Evolutionary conservation across 2,888 invertebrate species (phyloP), one percentile per base, ranked within the genome.

Genomic region (Phorcus lineatus): DNA sequence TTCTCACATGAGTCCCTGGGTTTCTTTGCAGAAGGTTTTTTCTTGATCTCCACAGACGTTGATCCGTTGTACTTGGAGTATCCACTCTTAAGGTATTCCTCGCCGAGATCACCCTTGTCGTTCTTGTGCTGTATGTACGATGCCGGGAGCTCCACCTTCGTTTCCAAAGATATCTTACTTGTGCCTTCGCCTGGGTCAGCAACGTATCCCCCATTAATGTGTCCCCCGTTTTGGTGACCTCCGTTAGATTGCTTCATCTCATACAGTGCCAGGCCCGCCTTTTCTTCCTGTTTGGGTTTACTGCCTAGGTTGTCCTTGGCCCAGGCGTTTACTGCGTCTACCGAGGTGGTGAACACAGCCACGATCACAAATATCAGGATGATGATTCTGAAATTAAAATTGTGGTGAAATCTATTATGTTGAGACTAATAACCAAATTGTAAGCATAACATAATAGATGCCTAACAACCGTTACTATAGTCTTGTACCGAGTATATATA

Each of bases 81-180:
- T 36, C 36, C n/a, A 9, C 36, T 36, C 28, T 70, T 70, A 17
- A 31, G 16, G 31, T 76, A 76, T 13, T 24, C 76, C 16, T 54
- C 31, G 28, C 36, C 76, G 31, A 55, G 76, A 2, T 54, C 53
- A 0, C 76, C 76, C 19, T 76, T 76, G 55, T 76, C 76, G 55
- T 76, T 28, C 19, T 31, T 3, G 55, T 76, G 76, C n/a, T n/a
- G 31, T 2, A 55, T n/a, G 55, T 76, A 76, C 28, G 31, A 28
- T 28, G 54, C 28, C 3, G 76, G 76, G 36, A 76, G 76, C 2
- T 75, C 75, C 0, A 19, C 36, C 22, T 52, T 53, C 0, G 52
- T 16, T 28, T 75, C 53, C 75, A 75, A 16, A 16, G 16, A 22
- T 16, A 2, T 28, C 24, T 53, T 22, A 17, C 28, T 24, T 7